Evolutionary conservation across 2,113 vertebrate genomes (phyloP).

Genomic region (Pyrgilauda ruficollis): DNA sequence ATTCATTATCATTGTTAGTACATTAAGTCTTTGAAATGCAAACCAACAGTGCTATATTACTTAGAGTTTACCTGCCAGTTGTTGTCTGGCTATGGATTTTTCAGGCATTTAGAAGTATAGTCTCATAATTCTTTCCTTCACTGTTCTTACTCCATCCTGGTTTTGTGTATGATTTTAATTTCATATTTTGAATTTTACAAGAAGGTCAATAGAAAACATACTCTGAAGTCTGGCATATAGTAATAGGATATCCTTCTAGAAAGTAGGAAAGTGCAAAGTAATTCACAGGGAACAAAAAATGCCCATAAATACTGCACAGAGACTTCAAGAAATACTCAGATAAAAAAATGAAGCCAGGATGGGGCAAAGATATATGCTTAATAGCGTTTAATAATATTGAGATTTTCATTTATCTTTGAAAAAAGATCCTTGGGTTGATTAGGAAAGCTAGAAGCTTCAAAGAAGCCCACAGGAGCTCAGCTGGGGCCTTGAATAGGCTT

Average conservation of each 20-base stretch:
- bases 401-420: not conserved
- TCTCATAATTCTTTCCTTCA: not conserved
- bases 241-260: not conserved
- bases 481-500: conserved; percentile 3
- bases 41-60: not conserved
- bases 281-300: not conserved
- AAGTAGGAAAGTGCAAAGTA: not conserved
- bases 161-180: not conserved
- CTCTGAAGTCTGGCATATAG: not conserved
- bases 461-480: not conserved
- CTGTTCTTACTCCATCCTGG: not conserved
- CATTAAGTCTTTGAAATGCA: not conserved
- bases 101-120: not conserved
- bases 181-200: not conserved
- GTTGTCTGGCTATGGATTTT: not conserved
- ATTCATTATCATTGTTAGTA: not conserved
- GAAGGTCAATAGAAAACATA: not conserved
- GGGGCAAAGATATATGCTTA: not conserved
- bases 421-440: not conserved
- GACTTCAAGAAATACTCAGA: not conserved
- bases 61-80: not conserved
- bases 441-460: conserved; percentile 24
- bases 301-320: not conserved
- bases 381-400: not conserved
- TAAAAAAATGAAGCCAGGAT: not conserved